Percentiles rank a stretch among this genome's conserved stretches.
Evolutionary conservation across 2,113 vertebrate genomes (phyloP).

Genomic region (Hyaena hyaena): DNA sequence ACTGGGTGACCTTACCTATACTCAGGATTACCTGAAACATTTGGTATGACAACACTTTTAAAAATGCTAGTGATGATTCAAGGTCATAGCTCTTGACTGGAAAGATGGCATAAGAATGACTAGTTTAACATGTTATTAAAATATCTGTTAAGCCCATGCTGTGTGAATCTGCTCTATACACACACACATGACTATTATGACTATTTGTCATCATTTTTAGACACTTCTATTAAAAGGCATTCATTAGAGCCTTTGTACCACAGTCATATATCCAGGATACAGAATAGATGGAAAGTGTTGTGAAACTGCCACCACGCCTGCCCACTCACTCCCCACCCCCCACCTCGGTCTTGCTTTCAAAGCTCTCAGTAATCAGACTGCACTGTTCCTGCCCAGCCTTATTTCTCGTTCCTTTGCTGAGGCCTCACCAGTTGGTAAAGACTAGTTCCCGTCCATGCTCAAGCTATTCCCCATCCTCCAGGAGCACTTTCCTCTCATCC

Average conservation of each 20-base stretch:
- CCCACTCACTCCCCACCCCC: neutral
- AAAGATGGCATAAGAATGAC: neutral
- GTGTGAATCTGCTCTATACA: neutral
- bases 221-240: neutral
- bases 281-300: neutral
- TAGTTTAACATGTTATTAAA: neutral
- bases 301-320: neutral
- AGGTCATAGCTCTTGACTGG: neutral
- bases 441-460: neutral
- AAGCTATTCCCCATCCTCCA: too few relatives aligned
- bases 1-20: neutral
- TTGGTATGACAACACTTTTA: neutral
- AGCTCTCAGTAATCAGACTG: neutral
- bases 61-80: neutral
- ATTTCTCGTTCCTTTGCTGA: neutral
- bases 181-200: neutral
- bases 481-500: neutral
- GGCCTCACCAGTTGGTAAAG: neutral
- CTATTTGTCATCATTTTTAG: neutral
- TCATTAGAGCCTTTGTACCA: neutral
- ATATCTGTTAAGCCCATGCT: neutral
- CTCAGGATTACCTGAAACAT: neutral
- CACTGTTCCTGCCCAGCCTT: neutral
- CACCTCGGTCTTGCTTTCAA: neutral
- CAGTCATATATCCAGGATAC: neutral